Percentiles rank a stretch among this genome's conserved stretches.
Evolutionary conservation across 37 sponge, comb jelly and placozoan species (phyloP).

Genomic region (Chondrilla cf. caribensis): DNA sequence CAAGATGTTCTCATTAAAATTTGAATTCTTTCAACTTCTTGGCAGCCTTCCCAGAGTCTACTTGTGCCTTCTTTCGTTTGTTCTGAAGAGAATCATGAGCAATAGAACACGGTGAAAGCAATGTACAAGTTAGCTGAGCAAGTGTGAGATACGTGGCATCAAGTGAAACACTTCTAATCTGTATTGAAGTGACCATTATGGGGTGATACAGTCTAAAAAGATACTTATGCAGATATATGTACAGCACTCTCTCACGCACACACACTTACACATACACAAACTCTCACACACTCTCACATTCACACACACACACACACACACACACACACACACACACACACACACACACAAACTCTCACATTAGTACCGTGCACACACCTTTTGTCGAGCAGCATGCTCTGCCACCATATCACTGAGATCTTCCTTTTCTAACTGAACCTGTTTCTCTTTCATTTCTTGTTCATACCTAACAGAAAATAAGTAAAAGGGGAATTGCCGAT

Average conservation of each 20-base stretch:
- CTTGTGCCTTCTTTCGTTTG: conserved; percentile 58
- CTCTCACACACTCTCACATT: no score
- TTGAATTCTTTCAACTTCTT: conserved; percentile 88
- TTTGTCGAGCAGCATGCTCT: conserved; percentile 83
- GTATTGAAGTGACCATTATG: background rate
- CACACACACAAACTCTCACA: background rate
- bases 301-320: background rate
- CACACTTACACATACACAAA: no score
- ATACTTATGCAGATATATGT: no score
- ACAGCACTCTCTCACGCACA: no score
- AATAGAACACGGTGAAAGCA: background rate
- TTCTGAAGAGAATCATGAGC: conserved; percentile 9
- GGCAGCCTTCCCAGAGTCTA: conserved; percentile 55
- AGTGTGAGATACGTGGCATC: background rate
- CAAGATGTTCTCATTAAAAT: conserved; percentile 64
- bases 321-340: background rate
- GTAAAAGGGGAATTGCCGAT: background rate
- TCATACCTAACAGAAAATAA: conserved; percentile 67
- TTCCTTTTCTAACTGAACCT: conserved; percentile 50
- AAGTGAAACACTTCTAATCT: background rate
- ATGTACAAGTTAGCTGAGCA: no score
- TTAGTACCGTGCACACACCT: conserved; percentile 34
- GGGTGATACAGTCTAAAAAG: no score
- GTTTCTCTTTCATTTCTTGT: conserved; percentile 67
- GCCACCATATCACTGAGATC: conserved; percentile 92